Base-by-base conservation (phyloP, 2,113 vertebrate species). In the Petroica traversi region DNA sequence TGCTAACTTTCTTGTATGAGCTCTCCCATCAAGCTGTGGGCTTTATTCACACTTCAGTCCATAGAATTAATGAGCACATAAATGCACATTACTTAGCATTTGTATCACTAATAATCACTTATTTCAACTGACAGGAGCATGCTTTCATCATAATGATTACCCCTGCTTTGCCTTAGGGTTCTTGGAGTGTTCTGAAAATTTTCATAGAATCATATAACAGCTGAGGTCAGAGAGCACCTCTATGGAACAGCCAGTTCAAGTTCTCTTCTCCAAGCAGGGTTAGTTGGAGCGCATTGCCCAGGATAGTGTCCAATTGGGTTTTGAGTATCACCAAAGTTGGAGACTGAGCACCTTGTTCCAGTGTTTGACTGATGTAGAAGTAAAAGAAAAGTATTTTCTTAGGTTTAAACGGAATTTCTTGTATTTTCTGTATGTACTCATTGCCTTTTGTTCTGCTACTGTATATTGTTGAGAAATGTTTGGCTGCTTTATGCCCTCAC, bases 151-250 rank as follows among this genome's bases (percentile, higher is more conserved):
- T 89, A 81, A 78, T 69, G 16, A 71, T 91, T 93, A 64, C n/a
- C 41, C 76, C 38, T 93, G 72, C 49, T 91, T 95, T 94, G 63
- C 73, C 81, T 91, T 89, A 91, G 80, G 76, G 77, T 93, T 93
- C 76, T 84, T 72, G 41, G 84, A 92, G 31, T 69, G 23, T 63
- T 96, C 46, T 69, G 55, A 48, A 84, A 25, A 66, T 92, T 61
- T 88, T 85, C 28, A 10, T 26, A 17, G 36, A 67, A 24, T 88
- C 19, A 19, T 58, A 24, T 51, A 86, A 41, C 48, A 54, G 58
- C 33, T 72, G 81, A 84, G 52, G 62, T 86, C 48, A 34, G 48
- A 62, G 58, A 79, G 17, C 52, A 86, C 25, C 19, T 91, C 72
- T 68, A 28, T 66, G 74, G 75, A 85, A 9, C 55, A 66, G 34